These are phyloP conservation scores for Microtus richardsoni DNA, from an alignment of 2,113 vertebrate genomes.

Conservation along the genomic window DNA sequence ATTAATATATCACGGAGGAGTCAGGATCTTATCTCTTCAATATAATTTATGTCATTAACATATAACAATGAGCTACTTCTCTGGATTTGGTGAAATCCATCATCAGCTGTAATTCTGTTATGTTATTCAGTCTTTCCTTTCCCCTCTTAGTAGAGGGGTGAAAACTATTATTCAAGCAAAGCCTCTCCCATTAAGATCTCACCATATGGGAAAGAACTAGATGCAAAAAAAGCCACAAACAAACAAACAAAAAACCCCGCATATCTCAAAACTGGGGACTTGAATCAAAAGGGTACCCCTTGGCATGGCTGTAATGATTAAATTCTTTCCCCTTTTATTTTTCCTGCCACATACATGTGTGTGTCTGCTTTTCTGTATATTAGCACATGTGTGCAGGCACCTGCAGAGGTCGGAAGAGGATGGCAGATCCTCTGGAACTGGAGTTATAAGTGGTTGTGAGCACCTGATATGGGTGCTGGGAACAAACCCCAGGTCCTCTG, in stretches of 20 bases:
- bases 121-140: background rate
- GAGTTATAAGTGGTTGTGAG: background rate
- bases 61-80: background rate
- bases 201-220: background rate
- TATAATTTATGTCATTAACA: background rate
- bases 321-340: background rate
- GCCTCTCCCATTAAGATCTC: background rate
- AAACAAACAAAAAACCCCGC: background rate
- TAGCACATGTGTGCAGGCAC: background rate
- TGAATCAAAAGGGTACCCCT: background rate
- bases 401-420: background rate
- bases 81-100: background rate
- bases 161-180: background rate
- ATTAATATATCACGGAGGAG: background rate
- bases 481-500: background rate
- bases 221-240: background rate
- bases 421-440: background rate
- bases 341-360: background rate
- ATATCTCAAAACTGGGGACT: background rate
- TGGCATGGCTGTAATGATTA: background rate
- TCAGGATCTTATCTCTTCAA: conserved; percentile 13
- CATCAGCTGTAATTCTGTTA: background rate
- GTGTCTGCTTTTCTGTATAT: background rate
- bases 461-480: background rate
- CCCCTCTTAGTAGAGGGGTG: background rate